Evolutionary conservation across 2,113 vertebrate genomes (phyloP).

Genomic region (Periophthalmodon schlosseri): DNA sequence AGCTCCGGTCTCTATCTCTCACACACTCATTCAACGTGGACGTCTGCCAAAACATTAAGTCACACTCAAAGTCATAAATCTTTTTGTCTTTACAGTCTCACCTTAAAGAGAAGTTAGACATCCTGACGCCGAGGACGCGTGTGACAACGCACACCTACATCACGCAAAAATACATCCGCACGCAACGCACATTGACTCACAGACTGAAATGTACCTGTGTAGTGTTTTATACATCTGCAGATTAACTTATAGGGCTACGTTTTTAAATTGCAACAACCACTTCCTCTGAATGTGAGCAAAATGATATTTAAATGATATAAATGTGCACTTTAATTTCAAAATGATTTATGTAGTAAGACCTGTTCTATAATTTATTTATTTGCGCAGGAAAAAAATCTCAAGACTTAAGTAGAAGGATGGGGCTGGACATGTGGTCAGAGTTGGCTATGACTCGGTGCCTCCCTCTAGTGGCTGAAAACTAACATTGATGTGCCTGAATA

Average conservation of each 20-base stretch:
- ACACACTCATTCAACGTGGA: conserved; percentile 22
- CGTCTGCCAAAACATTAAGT: conserved; percentile 64
- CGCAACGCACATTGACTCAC: conserved; percentile 37
- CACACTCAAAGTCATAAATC: conserved; percentile 66
- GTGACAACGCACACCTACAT: conserved; percentile 59
- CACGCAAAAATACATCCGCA: conserved; percentile 17
- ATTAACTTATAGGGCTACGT: background rate
- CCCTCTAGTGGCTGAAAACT: background rate
- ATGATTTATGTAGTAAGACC: too few species aligned
- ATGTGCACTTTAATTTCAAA: too few species aligned
- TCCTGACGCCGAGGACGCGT: conserved; percentile 64
- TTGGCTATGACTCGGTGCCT: background rate
- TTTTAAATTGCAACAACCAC: background rate
- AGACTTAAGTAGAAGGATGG: background rate
- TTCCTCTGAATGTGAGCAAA: background rate
- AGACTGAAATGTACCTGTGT: conserved; percentile 9
- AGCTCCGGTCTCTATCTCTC: conserved; percentile 12
- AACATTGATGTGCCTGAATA: background rate
- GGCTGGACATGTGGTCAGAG: background rate
- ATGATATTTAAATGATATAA: too few species aligned
- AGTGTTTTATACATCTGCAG: background rate
- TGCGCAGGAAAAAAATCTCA: too few species aligned
- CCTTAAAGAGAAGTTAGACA: conserved; percentile 72
- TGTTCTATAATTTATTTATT: too few species aligned
- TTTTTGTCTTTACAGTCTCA: conserved; percentile 61